phyloP scores from a whole-genome alignment of 2,888 invertebrate genomes.

The Steinernema carpocapsae region DNA sequence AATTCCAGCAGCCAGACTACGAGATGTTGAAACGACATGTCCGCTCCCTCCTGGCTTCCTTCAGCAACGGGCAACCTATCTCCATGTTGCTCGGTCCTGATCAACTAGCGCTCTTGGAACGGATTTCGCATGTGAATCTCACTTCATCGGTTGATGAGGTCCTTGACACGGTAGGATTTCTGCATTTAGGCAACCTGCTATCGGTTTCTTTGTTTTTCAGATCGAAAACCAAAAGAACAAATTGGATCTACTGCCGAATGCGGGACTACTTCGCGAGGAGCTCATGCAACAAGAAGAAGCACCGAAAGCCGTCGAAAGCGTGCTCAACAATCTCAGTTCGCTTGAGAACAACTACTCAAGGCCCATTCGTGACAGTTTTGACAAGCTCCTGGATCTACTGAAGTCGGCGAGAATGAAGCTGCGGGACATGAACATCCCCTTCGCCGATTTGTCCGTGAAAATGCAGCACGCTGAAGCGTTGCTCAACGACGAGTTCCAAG shows the following conservation, averaged over 20 bases:
- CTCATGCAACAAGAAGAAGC: neutral
- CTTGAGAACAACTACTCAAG: conserved; percentile 9
- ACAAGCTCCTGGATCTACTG: neutral
- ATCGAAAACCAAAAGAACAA: conserved; percentile 6
- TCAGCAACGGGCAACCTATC: neutral
- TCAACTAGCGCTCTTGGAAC: conserved; percentile 45
- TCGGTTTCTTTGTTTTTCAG: conserved; percentile 14
- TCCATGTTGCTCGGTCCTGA: neutral
- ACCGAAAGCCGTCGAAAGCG: conserved; percentile 5
- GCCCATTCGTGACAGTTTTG: conserved; percentile 6
- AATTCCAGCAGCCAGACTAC: conserved; percentile 38
- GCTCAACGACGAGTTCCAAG: conserved; percentile 40
- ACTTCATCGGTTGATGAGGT: conserved; percentile 48
- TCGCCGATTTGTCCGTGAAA: conserved; percentile 37
- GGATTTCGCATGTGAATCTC: conserved; percentile 50
- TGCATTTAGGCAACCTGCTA: no score
- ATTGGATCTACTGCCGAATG: neutral
- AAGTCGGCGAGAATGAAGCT: neutral
- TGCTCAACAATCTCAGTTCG: conserved; percentile 9
- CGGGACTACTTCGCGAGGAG: neutral
- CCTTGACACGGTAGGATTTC: conserved; percentile 44
- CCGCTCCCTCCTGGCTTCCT: neutral
- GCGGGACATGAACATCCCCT: conserved; percentile 25
- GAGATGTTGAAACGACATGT: neutral
- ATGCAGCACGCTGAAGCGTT: conserved; percentile 60